A percentile compares a stretch with the other conserved stretches of the same genome.
Evolutionary conservation across 2,113 vertebrate genomes (phyloP).

Genomic region (Hippolais icterina): DNA sequence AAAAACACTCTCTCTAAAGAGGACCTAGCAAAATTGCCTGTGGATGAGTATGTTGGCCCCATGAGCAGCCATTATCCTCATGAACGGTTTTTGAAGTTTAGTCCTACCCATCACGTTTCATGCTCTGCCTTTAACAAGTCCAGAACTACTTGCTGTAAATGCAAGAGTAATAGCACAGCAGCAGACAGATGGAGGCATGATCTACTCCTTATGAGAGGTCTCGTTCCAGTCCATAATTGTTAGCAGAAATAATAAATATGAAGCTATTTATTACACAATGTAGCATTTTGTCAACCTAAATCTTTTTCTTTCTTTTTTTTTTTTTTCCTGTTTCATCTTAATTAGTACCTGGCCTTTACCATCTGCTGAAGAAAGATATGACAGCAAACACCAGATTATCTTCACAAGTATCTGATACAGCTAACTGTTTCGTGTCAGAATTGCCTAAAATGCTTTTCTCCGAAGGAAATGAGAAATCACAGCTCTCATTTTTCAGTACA

Average conservation of each 20-base stretch:
- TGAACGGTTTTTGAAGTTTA: not conserved
- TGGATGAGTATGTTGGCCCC: not conserved
- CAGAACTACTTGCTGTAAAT: not conserved
- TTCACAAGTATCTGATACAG: slow-evolving; percentile 10
- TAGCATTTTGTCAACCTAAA: slow-evolving; percentile 10
- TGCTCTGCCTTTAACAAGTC: not conserved
- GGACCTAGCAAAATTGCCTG: not conserved
- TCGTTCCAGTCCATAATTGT: slow-evolving; percentile 17
- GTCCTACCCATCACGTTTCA: not conserved
- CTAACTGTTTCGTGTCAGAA: slow-evolving; percentile 46
- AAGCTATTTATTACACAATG: slow-evolving; percentile 11
- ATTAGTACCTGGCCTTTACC: slow-evolving; percentile 57
- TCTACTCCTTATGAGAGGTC: slow-evolving; percentile 34
- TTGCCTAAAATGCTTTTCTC: slow-evolving; percentile 38
- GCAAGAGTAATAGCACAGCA: not conserved
- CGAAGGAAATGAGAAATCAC: slow-evolving; percentile 51
- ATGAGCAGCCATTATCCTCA: not conserved
- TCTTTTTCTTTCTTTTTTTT: not conserved
- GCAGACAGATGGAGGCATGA: slow-evolving; percentile 48
- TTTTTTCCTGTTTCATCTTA: not conserved
- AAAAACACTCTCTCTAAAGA: not conserved
- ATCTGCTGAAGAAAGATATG: slow-evolving; percentile 6
- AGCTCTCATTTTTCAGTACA: slow-evolving; percentile 30
- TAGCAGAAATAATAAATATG: slow-evolving; percentile 41
- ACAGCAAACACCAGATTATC: slow-evolving; percentile 23